Percentiles rank a stretch among this genome's conserved stretches.
These are phyloP conservation scores for Xylota sylvarum DNA, from an alignment of 2,888 invertebrate genomes.

Conservation along the genomic window DNA sequence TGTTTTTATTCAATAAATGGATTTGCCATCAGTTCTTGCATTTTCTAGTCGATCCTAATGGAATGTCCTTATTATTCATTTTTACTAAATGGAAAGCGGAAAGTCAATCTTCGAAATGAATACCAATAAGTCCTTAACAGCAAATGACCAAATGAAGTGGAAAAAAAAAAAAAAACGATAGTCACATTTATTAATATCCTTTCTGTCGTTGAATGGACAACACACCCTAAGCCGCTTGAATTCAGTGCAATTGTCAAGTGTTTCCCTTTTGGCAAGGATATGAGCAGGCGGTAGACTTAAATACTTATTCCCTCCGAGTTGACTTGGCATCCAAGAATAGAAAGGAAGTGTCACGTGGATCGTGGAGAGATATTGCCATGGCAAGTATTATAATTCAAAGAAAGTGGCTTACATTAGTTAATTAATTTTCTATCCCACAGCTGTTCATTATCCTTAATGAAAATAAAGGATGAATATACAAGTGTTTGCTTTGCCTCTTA, in stretches of 20 bases:
- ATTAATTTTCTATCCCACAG: constrained; percentile 61
- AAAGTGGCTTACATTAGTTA: constrained; percentile 58
- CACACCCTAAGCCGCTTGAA: not conserved
- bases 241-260: constrained; percentile 10
- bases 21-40: no score
- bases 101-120: no score
- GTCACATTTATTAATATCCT: not conserved
- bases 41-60: no score
- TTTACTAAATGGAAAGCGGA: no score
- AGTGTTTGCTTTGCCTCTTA: not conserved
- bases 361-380: constrained; percentile 36
- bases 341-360: constrained; percentile 36
- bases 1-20: no score
- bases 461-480: constrained; percentile 15
- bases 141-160: no score
- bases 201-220: not conserved
- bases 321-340: constrained; percentile 17
- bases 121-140: no score
- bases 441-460: constrained; percentile 30
- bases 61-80: no score
- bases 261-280: constrained; percentile 1
- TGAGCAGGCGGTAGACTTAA: constrained; percentile 25
- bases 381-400: constrained; percentile 40
- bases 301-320: not conserved
- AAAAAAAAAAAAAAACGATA: no score